phyloP scores from a whole-genome alignment of 2,888 invertebrate genomes.

The Platycheirus albimanus region DNA sequence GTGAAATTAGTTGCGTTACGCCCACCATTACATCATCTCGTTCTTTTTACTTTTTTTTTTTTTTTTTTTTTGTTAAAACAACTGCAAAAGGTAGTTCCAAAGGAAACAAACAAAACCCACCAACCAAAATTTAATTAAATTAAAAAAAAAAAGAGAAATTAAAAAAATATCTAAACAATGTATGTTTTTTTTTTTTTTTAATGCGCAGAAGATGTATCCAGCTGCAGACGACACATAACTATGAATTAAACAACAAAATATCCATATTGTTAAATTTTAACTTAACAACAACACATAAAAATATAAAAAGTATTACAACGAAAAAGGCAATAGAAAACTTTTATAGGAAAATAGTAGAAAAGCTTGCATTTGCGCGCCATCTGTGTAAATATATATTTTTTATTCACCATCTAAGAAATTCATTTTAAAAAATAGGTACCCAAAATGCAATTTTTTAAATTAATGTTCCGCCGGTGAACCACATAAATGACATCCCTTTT shows the following conservation, averaged over 20 bases:
- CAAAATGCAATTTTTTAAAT: slow-evolving; percentile 47
- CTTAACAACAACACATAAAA: slow-evolving; percentile 62
- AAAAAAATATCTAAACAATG: slow-evolving; percentile 43
- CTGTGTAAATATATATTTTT: slow-evolving; percentile 23
- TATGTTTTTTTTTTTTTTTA: slow-evolving; percentile 35
- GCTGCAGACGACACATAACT: slow-evolving; percentile 68
- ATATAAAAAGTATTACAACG: slow-evolving; percentile 26
- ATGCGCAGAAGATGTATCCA: slow-evolving; percentile 59
- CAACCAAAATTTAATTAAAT: slow-evolving; percentile 51
- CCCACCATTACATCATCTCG: slow-evolving; percentile 38
- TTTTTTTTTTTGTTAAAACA: slow-evolving; percentile 32
- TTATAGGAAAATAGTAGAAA: slow-evolving; percentile 19
- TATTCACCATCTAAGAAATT: not conserved
- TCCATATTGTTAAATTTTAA: slow-evolving; percentile 60
- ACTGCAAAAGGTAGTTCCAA: slow-evolving; percentile 53
- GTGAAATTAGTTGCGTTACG: slow-evolving; percentile 66
- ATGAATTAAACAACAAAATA: slow-evolving; percentile 62
- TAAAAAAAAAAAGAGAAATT: slow-evolving; percentile 15
- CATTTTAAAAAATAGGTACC: slow-evolving; percentile 22
- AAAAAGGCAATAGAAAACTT: slow-evolving; percentile 16
- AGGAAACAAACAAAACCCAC: slow-evolving; percentile 66
- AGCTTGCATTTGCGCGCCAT: slow-evolving; percentile 44
- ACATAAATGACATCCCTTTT: slow-evolving; percentile 26
- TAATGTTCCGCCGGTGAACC: slow-evolving; percentile 39
- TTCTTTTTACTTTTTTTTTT: slow-evolving; percentile 23